These are phyloP conservation scores for Sorex fumeus DNA, from an alignment of 2,113 vertebrate species.

Conservation along the genomic window DNA sequence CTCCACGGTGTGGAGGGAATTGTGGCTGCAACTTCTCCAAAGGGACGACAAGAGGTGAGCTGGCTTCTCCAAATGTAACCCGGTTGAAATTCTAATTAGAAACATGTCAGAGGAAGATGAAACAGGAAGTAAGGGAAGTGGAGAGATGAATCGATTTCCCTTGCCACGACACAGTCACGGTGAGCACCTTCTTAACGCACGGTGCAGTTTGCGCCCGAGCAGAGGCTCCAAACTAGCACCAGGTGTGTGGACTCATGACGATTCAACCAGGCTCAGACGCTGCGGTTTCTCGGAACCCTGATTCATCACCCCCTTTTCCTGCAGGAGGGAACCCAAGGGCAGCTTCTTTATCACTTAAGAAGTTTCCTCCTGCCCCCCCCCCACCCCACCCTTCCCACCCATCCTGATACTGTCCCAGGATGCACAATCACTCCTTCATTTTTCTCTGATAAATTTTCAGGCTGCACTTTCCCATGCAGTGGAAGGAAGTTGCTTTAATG, in stretches of 20 bases:
- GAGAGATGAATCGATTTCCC: slow-evolving; percentile 34
- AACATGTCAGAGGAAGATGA: slow-evolving; percentile 34
- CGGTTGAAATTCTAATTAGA: slow-evolving; percentile 16
- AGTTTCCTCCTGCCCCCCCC: neutral
- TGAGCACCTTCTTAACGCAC: neutral
- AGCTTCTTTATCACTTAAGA: slow-evolving; percentile 30
- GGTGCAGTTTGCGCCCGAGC: neutral
- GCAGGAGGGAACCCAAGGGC: neutral
- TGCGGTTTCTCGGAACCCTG: neutral
- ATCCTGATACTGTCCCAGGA: neutral
- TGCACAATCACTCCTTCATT: neutral
- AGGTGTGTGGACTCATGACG: slow-evolving; percentile 15
- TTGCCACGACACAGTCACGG: neutral
- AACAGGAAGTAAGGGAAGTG: neutral
- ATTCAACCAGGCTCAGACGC: neutral
- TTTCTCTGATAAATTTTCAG: slow-evolving; percentile 9
- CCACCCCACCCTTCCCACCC: too few relatives aligned
- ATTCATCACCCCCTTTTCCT: neutral
- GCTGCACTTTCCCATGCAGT: slow-evolving; percentile 25
- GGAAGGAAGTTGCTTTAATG: slow-evolving; percentile 25
- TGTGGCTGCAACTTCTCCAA: neutral
- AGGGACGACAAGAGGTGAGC: neutral
- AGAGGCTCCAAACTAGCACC: neutral
- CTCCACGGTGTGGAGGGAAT: neutral
- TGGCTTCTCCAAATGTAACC: slow-evolving; percentile 20